phyloP scores from a whole-genome alignment of 2,888 invertebrate species.

The Strigamia crassipes region DNA sequence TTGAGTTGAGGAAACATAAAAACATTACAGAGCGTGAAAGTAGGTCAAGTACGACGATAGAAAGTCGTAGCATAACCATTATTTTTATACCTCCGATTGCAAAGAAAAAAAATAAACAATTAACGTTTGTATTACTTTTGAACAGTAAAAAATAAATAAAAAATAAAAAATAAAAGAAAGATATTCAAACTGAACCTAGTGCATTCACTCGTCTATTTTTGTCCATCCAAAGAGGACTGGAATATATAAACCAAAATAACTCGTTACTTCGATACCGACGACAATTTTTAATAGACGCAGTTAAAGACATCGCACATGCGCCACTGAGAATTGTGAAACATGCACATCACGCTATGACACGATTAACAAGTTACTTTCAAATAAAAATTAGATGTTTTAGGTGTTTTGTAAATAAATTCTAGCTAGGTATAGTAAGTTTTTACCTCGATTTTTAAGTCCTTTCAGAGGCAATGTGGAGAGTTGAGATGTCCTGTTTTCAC shows the following conservation, averaged over 20 bases:
- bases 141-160: no score
- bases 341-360: not conserved
- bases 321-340: not conserved
- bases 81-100: not conserved
- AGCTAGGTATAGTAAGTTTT: not conserved
- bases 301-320: not conserved
- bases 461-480: not conserved
- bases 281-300: not conserved
- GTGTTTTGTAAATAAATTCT: not conserved
- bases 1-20: not conserved
- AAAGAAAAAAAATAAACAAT: no score
- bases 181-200: not conserved
- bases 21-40: not conserved
- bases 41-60: not conserved
- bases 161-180: no score
- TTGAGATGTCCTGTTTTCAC: not conserved
- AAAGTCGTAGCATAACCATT: not conserved
- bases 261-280: not conserved
- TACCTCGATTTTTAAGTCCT: not conserved
- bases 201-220: not conserved
- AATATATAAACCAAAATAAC: constrained; percentile 3
- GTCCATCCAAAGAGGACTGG: not conserved
- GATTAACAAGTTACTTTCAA: not conserved
- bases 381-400: not conserved
- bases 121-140: no score